Percentiles rank a stretch among this genome's conserved stretches.
Evolutionary conservation across 2,888 invertebrate genomes (phyloP).

Genomic region (Temnothorax rugatulus): DNA sequence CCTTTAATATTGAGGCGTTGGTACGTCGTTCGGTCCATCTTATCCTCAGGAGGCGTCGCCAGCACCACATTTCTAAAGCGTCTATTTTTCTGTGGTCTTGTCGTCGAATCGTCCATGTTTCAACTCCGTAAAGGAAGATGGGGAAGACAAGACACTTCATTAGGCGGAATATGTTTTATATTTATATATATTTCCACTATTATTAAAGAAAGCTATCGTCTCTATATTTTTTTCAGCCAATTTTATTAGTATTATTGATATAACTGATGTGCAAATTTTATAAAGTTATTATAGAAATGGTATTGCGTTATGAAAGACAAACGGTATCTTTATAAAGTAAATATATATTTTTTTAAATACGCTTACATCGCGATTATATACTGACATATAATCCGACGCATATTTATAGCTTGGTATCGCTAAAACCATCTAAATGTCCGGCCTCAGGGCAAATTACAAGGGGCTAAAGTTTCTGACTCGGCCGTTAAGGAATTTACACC

Average conservation of each 20-base stretch:
- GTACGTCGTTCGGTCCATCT: too few relatives aligned
- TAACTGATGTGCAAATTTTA: background rate
- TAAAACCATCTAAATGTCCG: slow-evolving; percentile 79
- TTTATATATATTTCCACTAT: background rate
- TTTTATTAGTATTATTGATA: slow-evolving; percentile 4
- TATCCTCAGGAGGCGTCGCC: too few relatives aligned
- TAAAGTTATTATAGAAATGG: background rate
- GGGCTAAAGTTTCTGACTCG: slow-evolving; percentile 67
- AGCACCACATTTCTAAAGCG: too few relatives aligned
- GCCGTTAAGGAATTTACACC: slow-evolving; percentile 79
- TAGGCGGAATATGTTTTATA: slow-evolving; percentile 1
- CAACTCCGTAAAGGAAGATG: too few relatives aligned
- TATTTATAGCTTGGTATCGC: slow-evolving; percentile 44
- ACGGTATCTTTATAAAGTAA: background rate
- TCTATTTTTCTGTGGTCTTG: too few relatives aligned
- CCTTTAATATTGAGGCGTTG: too few relatives aligned
- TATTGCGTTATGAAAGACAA: background rate
- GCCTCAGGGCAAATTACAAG: slow-evolving; percentile 71
- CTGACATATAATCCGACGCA: slow-evolving; percentile 28
- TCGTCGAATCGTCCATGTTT: too few relatives aligned
- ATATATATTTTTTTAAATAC: background rate
- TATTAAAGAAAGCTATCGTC: background rate
- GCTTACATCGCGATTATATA: background rate
- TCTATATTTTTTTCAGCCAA: background rate
- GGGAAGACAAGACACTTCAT: too few relatives aligned